Evolutionary conservation across 2,888 invertebrate genomes (phyloP), one percentile per base, ranked within the genome.

Genomic region (Cryptocephalus moraei): DNA sequence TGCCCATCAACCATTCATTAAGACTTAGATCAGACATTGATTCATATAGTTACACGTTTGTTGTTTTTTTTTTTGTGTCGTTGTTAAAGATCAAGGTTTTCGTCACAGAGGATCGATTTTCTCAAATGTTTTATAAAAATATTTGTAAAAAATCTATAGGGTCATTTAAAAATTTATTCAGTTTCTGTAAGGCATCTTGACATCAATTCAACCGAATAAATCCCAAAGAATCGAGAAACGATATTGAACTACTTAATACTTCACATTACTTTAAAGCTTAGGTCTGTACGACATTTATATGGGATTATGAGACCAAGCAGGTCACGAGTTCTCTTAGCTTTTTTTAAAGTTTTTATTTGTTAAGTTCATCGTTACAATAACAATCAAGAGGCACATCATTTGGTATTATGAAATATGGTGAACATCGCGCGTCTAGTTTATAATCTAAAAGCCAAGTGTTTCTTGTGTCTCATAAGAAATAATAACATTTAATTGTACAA

Each of bases 21-120:
- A 62, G 66, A 67, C 66, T 67, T 67, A 67, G 65, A 67, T 61
- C 60, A 63, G 58, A 62, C 59, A 62, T 60, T 62, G 58, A 22
- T 22, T 22, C 2, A 4, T 22, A 22, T 22, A 22, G 22, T 22
- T 22, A 22, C 6, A 22, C 22, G 22, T 22, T 22, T 22, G 22
- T 22, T 22, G 22, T 22, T 22, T 22, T 22, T 60, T 58, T 53
- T 51, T 57, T 54, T 52, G 55, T 51, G 47, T 49, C 42, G 43
- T 22, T 22, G 22, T 22, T 36, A 43, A 33, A 39, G 38, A n/a
- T 41, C 51, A 55, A 53, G 49, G 48, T 58, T 56, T 54, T 49
- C 51, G 49, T 50, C 46, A 50, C 44, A 36, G 12, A 44, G 22
- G 40, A 44, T 34, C 32, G 39, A 14, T 55, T 44, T 46, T 50